Percentiles rank a stretch among this genome's conserved stretches.
phyloP scores from a whole-genome alignment of 2,888 invertebrate species.

The Pachymerium ferrugineum region DNA sequence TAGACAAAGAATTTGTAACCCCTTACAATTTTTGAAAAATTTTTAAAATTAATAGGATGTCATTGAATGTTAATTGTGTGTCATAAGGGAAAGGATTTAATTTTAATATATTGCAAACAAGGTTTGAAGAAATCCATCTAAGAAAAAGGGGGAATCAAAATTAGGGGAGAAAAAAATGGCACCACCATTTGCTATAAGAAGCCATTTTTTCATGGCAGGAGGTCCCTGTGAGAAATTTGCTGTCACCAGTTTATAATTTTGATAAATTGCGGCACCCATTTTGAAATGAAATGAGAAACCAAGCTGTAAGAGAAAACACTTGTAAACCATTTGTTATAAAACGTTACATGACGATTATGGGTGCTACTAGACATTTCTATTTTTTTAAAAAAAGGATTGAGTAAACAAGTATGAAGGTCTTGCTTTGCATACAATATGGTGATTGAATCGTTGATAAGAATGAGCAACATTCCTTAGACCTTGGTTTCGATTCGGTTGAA shows the following conservation, averaged over 20 bases:
- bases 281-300: neutral
- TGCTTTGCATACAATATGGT: neutral
- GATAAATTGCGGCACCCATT: neutral
- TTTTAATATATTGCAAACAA: too few relatives aligned
- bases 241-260: slow-evolving; percentile 4
- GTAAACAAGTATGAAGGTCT: neutral
- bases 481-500: neutral
- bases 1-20: too few relatives aligned
- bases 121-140: neutral
- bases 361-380: too few relatives aligned
- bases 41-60: too few relatives aligned
- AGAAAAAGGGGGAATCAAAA: neutral
- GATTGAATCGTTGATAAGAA: neutral
- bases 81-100: too few relatives aligned
- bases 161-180: neutral
- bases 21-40: too few relatives aligned
- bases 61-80: too few relatives aligned
- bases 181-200: neutral
- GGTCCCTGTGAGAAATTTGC: neutral
- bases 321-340: too few relatives aligned
- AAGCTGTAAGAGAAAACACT: too few relatives aligned
- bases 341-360: too few relatives aligned
- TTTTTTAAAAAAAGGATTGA: neutral
- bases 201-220: neutral
- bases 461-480: neutral